phyloP scores from a whole-genome alignment of 2,113 vertebrate species.

The Platycercus adscitus region DNA sequence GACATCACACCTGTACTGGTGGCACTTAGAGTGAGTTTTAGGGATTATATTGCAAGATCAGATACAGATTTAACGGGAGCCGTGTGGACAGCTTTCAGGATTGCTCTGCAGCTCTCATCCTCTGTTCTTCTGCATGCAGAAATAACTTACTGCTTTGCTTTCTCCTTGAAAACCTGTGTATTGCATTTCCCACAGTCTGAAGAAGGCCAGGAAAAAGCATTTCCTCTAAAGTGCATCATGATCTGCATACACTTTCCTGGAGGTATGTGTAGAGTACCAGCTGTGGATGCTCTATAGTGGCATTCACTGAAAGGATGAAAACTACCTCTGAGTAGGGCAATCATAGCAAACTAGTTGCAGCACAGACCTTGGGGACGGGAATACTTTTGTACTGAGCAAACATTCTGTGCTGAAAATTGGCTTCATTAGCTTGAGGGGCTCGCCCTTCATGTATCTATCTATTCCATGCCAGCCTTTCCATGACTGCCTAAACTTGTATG shows the following conservation, averaged over 20 bases:
- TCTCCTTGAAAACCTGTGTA: not conserved
- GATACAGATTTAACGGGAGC: not conserved
- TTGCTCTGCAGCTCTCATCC: not conserved
- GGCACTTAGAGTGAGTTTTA: fast-evolving
- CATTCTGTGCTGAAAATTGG: not conserved
- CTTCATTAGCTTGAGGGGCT: not conserved
- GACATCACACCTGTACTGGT: not conserved
- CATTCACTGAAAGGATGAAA: not conserved
- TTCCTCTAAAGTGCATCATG: fast-evolving
- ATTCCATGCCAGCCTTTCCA: not conserved
- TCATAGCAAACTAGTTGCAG: not conserved
- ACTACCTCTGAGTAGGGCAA: not conserved
- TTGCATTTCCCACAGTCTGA: not conserved
- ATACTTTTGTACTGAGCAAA: not conserved
- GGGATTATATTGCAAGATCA: not conserved
- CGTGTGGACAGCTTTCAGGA: not conserved
- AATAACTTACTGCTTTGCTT: not conserved
- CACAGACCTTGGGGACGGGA: not conserved
- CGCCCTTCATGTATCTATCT: not conserved
- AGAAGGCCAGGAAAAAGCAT: not conserved
- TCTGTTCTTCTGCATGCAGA: not conserved
- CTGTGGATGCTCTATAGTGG: not conserved
- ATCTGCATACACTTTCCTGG: not conserved
- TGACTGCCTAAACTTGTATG: not conserved
- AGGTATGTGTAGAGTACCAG: too few species aligned